Conservation (phyloP, 1,140 invertebrate species). For the Drosophila pallidifrons region DNA sequence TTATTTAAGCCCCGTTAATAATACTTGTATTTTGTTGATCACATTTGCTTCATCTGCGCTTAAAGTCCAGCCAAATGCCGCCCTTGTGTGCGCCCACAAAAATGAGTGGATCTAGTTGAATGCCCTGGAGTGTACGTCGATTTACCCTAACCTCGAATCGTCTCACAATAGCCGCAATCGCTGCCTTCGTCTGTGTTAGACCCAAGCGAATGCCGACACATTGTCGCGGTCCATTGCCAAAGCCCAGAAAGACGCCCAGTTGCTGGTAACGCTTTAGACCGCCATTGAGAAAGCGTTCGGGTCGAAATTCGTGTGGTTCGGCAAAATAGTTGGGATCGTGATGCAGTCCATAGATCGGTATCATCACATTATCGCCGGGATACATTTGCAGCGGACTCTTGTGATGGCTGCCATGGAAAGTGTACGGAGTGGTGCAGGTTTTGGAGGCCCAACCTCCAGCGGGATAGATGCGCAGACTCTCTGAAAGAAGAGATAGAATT, state of each 20-base stretch:
- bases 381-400: conserved; percentile 44
- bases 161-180: conserved; percentile 69
- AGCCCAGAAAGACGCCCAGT: conserved; percentile 87
- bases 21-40: not conserved
- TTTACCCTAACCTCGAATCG: conserved; percentile 62
- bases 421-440: conserved; percentile 84
- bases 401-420: conserved; percentile 77
- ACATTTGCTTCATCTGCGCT: not conserved
- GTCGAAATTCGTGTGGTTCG: conserved; percentile 88
- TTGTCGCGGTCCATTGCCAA: conserved; percentile 89
- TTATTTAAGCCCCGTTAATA: too few species aligned
- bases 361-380: conserved; percentile 86
- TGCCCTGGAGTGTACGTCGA: conserved; percentile 51
- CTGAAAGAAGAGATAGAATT: conserved; percentile 58
- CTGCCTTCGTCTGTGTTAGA: conserved; percentile 67
- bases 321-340: conserved; percentile 88
- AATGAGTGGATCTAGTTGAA: conserved; percentile 66
- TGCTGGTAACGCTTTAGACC: conserved; percentile 80
- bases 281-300: conserved; percentile 87
- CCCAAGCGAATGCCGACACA: conserved; percentile 86
- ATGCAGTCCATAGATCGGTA: conserved; percentile 89
- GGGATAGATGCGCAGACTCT: conserved; percentile 86
- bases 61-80: conserved; percentile 78
- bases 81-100: conserved; percentile 75
- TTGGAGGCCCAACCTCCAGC: conserved; percentile 85